Conservation (phyloP, 2,113 vertebrate species). For the Paraplagusia blochii region DNA sequence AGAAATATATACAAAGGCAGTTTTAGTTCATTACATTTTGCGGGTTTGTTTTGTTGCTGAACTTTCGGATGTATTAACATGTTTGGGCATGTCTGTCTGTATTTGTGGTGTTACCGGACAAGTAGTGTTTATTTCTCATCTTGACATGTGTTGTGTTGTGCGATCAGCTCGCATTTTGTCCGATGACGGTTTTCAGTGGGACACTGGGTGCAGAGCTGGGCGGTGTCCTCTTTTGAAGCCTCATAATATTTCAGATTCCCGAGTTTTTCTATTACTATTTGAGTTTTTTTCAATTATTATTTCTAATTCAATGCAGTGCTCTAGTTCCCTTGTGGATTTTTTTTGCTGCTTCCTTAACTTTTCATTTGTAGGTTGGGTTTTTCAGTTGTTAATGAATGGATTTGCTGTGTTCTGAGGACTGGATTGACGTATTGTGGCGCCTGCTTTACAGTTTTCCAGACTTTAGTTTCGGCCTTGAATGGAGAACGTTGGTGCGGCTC, state of each 20-base stretch:
- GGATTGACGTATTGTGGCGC: constrained; percentile 67
- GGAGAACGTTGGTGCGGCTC: not conserved
- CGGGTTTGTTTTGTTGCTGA: not conserved
- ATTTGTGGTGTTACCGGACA: constrained; percentile 65
- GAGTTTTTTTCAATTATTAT: constrained; percentile 36
- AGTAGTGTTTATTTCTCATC: constrained; percentile 46
- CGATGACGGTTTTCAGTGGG: constrained; percentile 39
- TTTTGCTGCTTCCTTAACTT: constrained; percentile 68
- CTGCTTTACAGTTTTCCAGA: constrained; percentile 61
- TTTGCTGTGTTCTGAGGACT: constrained; percentile 75
- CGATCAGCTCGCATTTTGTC: constrained; percentile 67
- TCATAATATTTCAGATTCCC: constrained; percentile 52
- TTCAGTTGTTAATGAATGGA: constrained; percentile 70
- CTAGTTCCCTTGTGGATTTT: constrained; percentile 55
- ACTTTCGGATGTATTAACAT: constrained; percentile 59
- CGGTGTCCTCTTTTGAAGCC: constrained; percentile 61
- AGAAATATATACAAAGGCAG: no score
- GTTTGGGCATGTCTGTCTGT: constrained; percentile 70
- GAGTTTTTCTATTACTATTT: constrained; percentile 49
- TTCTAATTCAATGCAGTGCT: constrained; percentile 60
- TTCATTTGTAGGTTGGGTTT: constrained; percentile 58
- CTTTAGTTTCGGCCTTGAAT: constrained; percentile 37
- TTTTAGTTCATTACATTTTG: not conserved
- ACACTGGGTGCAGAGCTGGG: constrained; percentile 57
- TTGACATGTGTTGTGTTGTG: constrained; percentile 62